These are phyloP conservation scores for Elegia similella DNA, from an alignment of 2,888 invertebrate species.

Conservation along the genomic window DNA sequence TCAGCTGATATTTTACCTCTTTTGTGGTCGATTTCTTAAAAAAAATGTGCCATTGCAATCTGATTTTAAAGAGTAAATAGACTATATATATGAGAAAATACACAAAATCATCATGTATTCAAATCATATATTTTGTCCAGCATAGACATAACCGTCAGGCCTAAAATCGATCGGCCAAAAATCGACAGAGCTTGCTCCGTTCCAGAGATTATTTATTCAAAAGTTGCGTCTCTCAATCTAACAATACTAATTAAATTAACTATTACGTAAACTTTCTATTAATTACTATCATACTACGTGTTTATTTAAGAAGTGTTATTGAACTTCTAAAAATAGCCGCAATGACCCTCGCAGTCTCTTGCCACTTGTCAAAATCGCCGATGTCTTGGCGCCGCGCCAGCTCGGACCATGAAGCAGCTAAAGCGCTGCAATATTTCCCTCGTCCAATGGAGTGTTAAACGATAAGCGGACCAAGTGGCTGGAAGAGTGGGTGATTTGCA, in stretches of 20 bases:
- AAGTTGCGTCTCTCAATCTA: too few relatives aligned
- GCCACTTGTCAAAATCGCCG: slow-evolving; percentile 46
- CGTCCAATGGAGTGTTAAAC: slow-evolving; percentile 38
- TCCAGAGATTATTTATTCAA: too few relatives aligned
- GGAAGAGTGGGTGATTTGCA: slow-evolving; percentile 26
- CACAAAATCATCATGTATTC: too few relatives aligned
- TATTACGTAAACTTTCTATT: background rate
- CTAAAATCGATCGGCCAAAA: too few relatives aligned
- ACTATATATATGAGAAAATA: too few relatives aligned
- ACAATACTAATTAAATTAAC: background rate
- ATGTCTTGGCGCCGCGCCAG: slow-evolving; percentile 40
- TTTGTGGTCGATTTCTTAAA: too few relatives aligned
- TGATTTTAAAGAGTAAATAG: too few relatives aligned
- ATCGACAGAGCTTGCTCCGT: too few relatives aligned
- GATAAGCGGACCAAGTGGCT: slow-evolving; percentile 39
- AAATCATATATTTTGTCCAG: too few relatives aligned
- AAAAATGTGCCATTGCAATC: too few relatives aligned
- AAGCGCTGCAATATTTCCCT: slow-evolving; percentile 30
- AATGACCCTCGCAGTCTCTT: slow-evolving; percentile 23
- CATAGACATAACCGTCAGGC: too few relatives aligned
- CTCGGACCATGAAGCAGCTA: slow-evolving; percentile 31
- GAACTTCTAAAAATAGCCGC: slow-evolving; percentile 45
- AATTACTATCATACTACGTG: background rate
- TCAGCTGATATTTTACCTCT: too few relatives aligned
- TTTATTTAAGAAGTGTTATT: slow-evolving; percentile 33